phyloP scores from a whole-genome alignment of 37 sponge, comb jelly and placozoan species.

The Diacarnus erythraeanus region DNA sequence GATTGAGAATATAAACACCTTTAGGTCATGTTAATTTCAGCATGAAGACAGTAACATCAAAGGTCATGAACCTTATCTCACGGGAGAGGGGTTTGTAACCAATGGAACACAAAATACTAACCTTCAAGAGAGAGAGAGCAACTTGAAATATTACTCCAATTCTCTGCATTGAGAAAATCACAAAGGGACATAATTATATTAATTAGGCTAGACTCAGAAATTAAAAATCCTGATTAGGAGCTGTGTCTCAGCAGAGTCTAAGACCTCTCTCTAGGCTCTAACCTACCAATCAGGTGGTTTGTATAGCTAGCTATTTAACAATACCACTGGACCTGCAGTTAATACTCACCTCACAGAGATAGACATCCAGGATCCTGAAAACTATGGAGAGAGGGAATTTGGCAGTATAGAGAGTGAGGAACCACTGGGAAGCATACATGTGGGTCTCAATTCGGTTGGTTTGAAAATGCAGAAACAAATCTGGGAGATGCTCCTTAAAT shows the following conservation, averaged over 20 bases:
- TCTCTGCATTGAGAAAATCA: slow-evolving; percentile 7
- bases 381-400: slow-evolving; percentile 92
- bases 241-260: too few species aligned
- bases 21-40: too few species aligned
- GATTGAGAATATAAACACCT: too few species aligned
- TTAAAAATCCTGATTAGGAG: too few species aligned
- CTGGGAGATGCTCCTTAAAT: slow-evolving; percentile 75
- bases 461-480: slow-evolving; percentile 76
- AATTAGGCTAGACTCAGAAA: too few species aligned
- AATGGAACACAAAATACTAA: not conserved
- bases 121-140: slow-evolving; percentile 81
- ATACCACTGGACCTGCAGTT: too few species aligned
- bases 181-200: slow-evolving; percentile 28
- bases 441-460: slow-evolving; percentile 81
- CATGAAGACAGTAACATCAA: too few species aligned
- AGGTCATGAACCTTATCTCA: too few species aligned
- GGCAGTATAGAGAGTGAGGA: slow-evolving; percentile 96
- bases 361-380: slow-evolving; percentile 93
- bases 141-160: slow-evolving; percentile 45
- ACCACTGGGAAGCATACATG: slow-evolving; percentile 99
- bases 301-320: too few species aligned
- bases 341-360: slow-evolving; percentile 80
- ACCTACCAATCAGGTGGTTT: too few species aligned
- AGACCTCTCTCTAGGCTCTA: too few species aligned
- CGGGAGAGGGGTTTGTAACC: not conserved